Evolutionary conservation across 2,888 invertebrate species (phyloP).

Genomic region (Mythimna loreyi): DNA sequence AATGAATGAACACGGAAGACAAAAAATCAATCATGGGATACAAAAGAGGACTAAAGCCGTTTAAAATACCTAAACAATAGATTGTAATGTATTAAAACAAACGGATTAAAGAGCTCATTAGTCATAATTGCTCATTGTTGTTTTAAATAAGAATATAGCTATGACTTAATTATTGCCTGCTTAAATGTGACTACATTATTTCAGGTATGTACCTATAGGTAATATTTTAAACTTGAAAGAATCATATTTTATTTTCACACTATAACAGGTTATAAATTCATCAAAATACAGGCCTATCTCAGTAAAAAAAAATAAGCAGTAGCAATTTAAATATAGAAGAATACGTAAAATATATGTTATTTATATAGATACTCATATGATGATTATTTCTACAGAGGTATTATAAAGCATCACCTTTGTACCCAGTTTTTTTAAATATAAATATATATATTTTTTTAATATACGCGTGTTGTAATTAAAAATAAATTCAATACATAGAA

Average conservation of each 20-base stretch:
- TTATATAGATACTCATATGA: too few relatives aligned
- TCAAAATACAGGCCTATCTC: not conserved
- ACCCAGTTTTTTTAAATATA: too few relatives aligned
- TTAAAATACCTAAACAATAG: conserved; percentile 47
- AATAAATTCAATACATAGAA: too few relatives aligned
- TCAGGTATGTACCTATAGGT: conserved; percentile 1
- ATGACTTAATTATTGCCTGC: conserved; percentile 11
- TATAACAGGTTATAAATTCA: too few relatives aligned
- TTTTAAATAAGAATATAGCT: conserved; percentile 19
- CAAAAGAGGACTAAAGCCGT: conserved; percentile 12
- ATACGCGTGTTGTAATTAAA: too few relatives aligned
- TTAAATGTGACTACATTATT: conserved; percentile 23
- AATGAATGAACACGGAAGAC: conserved; percentile 15
- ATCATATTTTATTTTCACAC: too few relatives aligned
- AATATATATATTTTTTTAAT: too few relatives aligned
- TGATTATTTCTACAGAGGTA: too few relatives aligned
- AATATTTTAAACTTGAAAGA: not conserved
- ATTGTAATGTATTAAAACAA: conserved; percentile 8
- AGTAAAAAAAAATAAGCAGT: too few relatives aligned
- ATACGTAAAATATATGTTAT: too few relatives aligned
- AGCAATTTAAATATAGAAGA: too few relatives aligned
- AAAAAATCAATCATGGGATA: conserved; percentile 22
- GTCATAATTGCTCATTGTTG: conserved; percentile 52
- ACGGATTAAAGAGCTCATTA: conserved; percentile 38
- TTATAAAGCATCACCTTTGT: too few relatives aligned